Percentiles rank a stretch among this genome's conserved stretches.
Conservation (phyloP, 2,888 invertebrate species). For the Thecocarcelia acutangulata region DNA sequence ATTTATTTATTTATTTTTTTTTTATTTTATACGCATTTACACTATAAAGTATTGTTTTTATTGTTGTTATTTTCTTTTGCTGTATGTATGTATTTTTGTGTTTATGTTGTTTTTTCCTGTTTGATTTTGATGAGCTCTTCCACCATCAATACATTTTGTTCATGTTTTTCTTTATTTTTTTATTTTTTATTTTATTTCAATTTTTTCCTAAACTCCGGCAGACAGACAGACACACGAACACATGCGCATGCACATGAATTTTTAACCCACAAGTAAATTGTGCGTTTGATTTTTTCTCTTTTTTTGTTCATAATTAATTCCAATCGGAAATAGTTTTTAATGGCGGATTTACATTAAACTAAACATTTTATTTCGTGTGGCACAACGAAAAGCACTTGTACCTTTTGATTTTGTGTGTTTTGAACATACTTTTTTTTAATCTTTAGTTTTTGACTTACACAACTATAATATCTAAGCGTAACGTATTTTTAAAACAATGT, state of each 20-base stretch:
- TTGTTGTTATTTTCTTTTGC: conserved; percentile 12
- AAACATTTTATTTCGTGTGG: conserved; percentile 41
- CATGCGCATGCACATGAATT: not conserved
- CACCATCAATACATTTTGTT: conserved; percentile 51
- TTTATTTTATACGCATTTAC: conserved; percentile 54
- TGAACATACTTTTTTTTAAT: not conserved
- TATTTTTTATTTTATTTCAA: conserved; percentile 34
- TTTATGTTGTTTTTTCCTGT: conserved; percentile 63
- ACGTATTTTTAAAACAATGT: conserved; percentile 5
- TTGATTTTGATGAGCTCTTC: conserved; percentile 63
- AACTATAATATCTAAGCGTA: conserved; percentile 22
- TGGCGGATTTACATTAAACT: conserved; percentile 66
- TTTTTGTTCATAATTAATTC: conserved; percentile 71
- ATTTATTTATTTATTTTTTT: too few relatives aligned
- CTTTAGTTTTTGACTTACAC: conserved; percentile 22
- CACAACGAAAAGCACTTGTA: conserved; percentile 37
- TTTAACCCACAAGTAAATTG: conserved; percentile 35
- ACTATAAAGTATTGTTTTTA: conserved; percentile 9
- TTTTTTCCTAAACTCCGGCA: conserved; percentile 27
- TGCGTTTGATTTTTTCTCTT: conserved; percentile 34
- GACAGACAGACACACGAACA: conserved; percentile 2
- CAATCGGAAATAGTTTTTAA: conserved; percentile 72
- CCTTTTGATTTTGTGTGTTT: conserved; percentile 26
- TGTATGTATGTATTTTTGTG: conserved; percentile 17
- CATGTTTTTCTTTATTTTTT: too few relatives aligned